Conservation (phyloP, 2,113 vertebrate genomes). For the Chlorodrepanis virens region DNA sequence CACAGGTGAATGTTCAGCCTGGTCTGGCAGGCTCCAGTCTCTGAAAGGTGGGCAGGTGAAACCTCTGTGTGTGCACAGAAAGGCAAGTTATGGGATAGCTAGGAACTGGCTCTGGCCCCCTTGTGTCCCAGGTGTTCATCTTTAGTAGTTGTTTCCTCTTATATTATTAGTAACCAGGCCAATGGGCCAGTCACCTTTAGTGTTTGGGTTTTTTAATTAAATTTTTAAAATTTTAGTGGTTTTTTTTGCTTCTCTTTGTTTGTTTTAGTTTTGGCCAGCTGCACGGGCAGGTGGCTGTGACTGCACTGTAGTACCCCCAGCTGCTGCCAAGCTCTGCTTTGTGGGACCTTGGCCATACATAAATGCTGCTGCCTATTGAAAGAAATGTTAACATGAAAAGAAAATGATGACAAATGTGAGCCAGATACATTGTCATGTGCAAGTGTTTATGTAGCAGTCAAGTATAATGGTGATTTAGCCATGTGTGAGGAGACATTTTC, state of each 20-base stretch:
- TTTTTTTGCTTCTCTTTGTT: not conserved
- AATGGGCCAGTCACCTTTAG: not conserved
- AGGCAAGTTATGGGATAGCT: not conserved
- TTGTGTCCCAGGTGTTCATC: not conserved
- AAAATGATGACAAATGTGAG: not conserved
- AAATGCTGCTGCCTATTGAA: not conserved
- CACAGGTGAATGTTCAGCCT: fast-evolving
- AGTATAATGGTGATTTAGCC: not conserved
- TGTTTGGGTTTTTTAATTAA: not conserved
- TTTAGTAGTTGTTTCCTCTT: not conserved
- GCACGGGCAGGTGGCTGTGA: conserved; percentile 34
- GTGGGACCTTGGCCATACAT: not conserved
- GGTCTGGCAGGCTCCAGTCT: not conserved
- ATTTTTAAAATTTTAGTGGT: not conserved
- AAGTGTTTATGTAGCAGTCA: not conserved
- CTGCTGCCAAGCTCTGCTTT: conserved; percentile 52
- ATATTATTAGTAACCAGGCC: not conserved
- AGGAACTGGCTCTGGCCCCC: not conserved
- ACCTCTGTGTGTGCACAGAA: not conserved
- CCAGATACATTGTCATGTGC: not conserved
- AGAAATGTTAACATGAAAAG: not conserved
- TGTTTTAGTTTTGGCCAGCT: conserved; percentile 3
- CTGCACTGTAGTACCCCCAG: not conserved
- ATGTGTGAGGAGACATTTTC: not conserved
- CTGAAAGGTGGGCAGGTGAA: not conserved